Percentiles rank a stretch among this genome's conserved stretches.
These are phyloP conservation scores for Promerops cafer DNA, from an alignment of 2,113 vertebrate genomes.

Conservation along the genomic window DNA sequence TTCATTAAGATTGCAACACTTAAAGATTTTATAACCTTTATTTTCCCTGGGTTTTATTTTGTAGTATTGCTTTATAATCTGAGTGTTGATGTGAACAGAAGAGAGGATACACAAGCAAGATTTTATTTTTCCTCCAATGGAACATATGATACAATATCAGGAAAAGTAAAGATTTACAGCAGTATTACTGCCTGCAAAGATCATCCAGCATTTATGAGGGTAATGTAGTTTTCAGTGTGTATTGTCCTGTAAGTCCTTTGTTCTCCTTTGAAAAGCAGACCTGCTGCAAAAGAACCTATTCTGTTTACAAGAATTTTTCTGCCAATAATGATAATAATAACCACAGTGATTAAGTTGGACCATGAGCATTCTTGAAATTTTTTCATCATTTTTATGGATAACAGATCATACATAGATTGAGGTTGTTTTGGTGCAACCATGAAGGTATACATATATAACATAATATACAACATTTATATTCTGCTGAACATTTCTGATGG, in stretches of 20 bases:
- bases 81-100: slow-evolving; percentile 84
- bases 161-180: slow-evolving; percentile 67
- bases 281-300: neutral
- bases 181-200: slow-evolving; percentile 67
- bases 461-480: neutral
- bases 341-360: neutral
- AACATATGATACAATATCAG: slow-evolving; percentile 78
- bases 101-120: slow-evolving; percentile 78
- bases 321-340: neutral
- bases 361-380: neutral
- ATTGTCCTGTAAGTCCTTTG: neutral
- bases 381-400: neutral
- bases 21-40: neutral
- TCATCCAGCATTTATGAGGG: slow-evolving; percentile 86
- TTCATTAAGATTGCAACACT: neutral
- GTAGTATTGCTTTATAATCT: slow-evolving; percentile 89
- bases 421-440: neutral
- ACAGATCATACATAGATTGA: neutral
- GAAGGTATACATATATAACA: too few relatives aligned
- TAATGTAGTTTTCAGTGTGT: slow-evolving; percentile 58
- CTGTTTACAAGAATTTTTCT: too few relatives aligned
- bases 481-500: neutral
- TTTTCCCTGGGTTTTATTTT: neutral
- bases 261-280: neutral
- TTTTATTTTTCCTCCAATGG: slow-evolving; percentile 90